These are phyloP conservation scores for Lepidurus couesii DNA, from an alignment of 1,140 invertebrate species.

Conservation along the genomic window DNA sequence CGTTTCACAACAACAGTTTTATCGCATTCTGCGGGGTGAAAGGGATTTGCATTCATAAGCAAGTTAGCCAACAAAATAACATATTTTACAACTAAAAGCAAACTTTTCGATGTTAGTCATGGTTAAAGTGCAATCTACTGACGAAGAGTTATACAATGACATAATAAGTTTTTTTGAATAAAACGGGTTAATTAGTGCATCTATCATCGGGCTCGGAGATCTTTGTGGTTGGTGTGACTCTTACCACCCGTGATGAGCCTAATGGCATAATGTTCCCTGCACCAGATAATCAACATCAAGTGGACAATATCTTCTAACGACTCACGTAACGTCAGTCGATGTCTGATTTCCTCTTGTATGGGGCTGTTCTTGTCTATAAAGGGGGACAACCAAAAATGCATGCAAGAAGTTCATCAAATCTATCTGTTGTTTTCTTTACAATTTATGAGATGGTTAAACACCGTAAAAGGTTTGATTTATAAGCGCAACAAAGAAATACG, in stretches of 20 bases:
- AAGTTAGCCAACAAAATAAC: neutral
- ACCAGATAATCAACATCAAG: constrained; percentile 73
- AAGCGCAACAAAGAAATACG: neutral
- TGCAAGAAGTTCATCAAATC: neutral
- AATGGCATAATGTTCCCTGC: constrained; percentile 52
- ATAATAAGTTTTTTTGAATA: neutral
- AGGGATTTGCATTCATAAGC: neutral
- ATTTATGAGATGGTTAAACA: neutral
- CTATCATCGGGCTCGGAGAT: no score
- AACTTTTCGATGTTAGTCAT: neutral
- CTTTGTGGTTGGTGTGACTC: neutral
- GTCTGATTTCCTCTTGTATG: constrained; percentile 16
- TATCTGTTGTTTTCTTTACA: neutral
- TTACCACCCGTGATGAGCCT: constrained; percentile 25
- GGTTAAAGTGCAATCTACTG: neutral
- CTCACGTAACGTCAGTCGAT: constrained; percentile 25
- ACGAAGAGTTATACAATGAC: neutral
- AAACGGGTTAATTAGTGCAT: no score
- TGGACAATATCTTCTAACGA: constrained; percentile 66
- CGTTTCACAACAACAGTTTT: constrained; percentile 74
- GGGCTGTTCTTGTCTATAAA: constrained; percentile 20
- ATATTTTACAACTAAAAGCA: no score
- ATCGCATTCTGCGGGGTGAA: constrained; percentile 65
- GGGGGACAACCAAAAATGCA: constrained; percentile 23
- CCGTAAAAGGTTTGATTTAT: neutral